phyloP scores from a whole-genome alignment of 2,797 vertebrate species.

The Emys orbicularis region DNA sequence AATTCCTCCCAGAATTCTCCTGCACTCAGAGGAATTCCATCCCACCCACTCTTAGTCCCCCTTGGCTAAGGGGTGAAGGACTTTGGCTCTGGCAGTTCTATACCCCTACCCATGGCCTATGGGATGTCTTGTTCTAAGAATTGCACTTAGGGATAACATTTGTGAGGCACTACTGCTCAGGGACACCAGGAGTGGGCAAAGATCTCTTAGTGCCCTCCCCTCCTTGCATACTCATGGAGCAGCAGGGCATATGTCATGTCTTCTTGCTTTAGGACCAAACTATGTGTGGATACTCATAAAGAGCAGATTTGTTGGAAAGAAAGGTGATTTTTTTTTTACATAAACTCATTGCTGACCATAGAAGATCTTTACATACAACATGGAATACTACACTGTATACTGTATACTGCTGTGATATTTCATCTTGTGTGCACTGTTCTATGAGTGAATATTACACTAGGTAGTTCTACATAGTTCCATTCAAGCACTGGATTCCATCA shows the following conservation, averaged over 20 bases:
- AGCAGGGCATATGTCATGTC: background rate
- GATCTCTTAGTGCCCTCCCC: background rate
- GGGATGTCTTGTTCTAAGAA: background rate
- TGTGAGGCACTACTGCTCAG: background rate
- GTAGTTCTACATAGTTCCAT: background rate
- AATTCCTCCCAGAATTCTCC: background rate
- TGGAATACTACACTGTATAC: background rate
- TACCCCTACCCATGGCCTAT: background rate
- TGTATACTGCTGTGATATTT: background rate
- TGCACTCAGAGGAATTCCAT: background rate
- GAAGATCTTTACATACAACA: background rate
- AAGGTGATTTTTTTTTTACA: background rate
- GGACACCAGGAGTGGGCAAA: background rate
- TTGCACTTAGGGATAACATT: background rate
- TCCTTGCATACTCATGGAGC: background rate
- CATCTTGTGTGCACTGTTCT: background rate
- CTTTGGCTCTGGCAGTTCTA: background rate
- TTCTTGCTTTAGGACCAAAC: no score
- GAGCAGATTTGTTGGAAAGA: background rate
- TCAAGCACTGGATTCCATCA: background rate
- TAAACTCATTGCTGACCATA: fast-evolving
- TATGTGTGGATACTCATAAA: background rate
- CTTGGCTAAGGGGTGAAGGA: background rate
- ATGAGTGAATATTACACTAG: background rate
- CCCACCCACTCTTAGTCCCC: background rate